Evolutionary conservation across 1,140 invertebrate genomes (phyloP), one percentile per base, ranked within the genome.

Genomic region (Aphelenchoides fujianensis): DNA sequence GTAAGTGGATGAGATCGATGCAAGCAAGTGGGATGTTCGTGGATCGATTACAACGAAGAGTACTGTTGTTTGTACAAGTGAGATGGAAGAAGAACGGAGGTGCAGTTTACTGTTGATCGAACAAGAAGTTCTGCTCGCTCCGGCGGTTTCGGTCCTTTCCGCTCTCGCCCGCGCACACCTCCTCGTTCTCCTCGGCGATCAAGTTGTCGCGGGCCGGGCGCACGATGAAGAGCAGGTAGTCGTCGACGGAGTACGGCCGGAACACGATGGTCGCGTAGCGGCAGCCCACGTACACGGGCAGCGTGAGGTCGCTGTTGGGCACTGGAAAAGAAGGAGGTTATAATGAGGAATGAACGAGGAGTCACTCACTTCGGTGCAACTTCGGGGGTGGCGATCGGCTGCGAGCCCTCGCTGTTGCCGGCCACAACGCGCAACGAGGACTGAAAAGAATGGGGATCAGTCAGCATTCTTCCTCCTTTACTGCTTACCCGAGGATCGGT

Each of bases 151-250:
- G 5, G 23, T 19, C 55, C 34, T 59, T 12, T 59, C 5, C 12
- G 34, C 5, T 59, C 27, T 19, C 55, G 55, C 55, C 23, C 23
- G 55, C 7, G 5, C 55, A 5, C 12, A 5, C 5, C 5, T 59
- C 34, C 55, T 5, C 5, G 5, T 59, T 5, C 7, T 59, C 55
- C 34, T 59, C 55, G 55, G 55, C 55, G 34, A 59, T 59, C 5
- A 59, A 32, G 7, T 59, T 19, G 7, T 27, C 27, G 5, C 55
- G 55, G 5, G 55, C 55, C 55, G 5, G 5, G 28, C 19, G 5
- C 27, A 59, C 19, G 23, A 59, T 59, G 55, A 59, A 59, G 5
- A 59, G 19, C 55, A 59, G 55, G 5, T 59, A 19, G 34, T 59
- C 55, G 5, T 59, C 55, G 19, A 59, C 5, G 7, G 55, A 7